Base-by-base conservation (phyloP, 2,888 invertebrate genomes). In the Pseudococcus longispinus region DNA sequence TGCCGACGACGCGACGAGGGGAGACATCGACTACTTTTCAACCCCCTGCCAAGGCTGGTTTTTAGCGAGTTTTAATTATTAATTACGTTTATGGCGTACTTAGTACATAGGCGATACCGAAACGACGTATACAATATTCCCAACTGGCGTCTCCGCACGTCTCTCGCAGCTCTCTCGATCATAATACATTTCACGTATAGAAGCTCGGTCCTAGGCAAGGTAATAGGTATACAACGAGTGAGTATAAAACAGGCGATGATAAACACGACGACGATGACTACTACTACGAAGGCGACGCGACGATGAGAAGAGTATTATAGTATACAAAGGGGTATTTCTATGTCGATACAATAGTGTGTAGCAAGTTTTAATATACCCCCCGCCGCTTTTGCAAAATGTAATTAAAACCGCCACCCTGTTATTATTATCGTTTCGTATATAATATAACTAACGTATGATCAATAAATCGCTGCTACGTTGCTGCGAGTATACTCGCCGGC, bases 341-440 rank as follows among this genome's bases (percentile, higher is more conserved):
- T 60, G 84, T 84, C 60, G 84, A 84, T 84, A 84, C 84, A 60
- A 84, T 55, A 60, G n/a, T 51, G 32, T 51, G 83, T 55, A 84
- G 77, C 77, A 60, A 84, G 55, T 84, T 84, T 84, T 84, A 84
- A 84, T 84, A 84, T 84, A 84, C 84, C 84, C 60, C 84, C 84
- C 55, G 84, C 84, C 32, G 84, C 60, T 55, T 37, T 46, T 55
- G 84, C 18, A 60, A 60, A 84, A 84, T 84, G 84, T 84, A 84
- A 84, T 84, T 84, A 84, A 84, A 84, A 84, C 84, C 84, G 84
- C 84, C 84, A 60, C 84, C 55, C 13, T 32, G 60, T 84, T 84
- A 84, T 84, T 37, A 84, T 84, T 37, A 84, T 84, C 55, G 84
- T 84, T 84, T 55, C 84, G n/a, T 37, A 37, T 37, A 37, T 32